These are phyloP conservation scores for Coregonus sp. DNA, from an alignment of 2,797 vertebrate genomes.

Conservation along the genomic window DNA sequence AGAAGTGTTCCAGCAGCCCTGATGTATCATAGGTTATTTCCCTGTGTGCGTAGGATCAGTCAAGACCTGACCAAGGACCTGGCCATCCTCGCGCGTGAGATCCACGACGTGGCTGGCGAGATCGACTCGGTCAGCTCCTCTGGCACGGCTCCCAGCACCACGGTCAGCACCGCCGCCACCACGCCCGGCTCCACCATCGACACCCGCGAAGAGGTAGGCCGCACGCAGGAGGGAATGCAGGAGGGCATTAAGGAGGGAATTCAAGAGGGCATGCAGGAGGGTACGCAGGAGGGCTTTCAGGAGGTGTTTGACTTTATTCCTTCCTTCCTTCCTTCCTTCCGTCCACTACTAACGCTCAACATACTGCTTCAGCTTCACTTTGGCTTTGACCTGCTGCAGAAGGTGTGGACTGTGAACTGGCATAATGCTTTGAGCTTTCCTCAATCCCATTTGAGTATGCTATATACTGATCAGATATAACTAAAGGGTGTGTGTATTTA, in stretches of 20 bases:
- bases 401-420: not conserved
- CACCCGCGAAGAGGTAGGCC: slow-evolving; percentile 99
- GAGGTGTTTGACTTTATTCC: slow-evolving; percentile 78
- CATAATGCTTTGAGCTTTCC: not conserved
- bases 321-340: slow-evolving; percentile 49
- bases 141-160: slow-evolving; percentile 97
- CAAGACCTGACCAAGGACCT: slow-evolving; percentile 93
- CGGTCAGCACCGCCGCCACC: slow-evolving; percentile 98
- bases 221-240: slow-evolving; percentile 75
- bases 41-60: slow-evolving; percentile 96
- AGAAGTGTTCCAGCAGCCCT: slow-evolving; percentile 66
- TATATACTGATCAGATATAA: not conserved
- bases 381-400: not conserved
- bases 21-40: slow-evolving; percentile 84
- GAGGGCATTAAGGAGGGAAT: too few relatives aligned
- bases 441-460: not conserved
- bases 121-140: slow-evolving; percentile 99
- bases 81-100: slow-evolving; percentile 97
- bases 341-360: slow-evolving; percentile 15
- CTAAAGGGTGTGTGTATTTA: not conserved
- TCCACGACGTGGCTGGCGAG: slow-evolving; percentile 98
- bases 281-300: slow-evolving; percentile 25
- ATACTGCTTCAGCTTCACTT: not conserved
- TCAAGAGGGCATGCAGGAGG: too few relatives aligned
- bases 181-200: slow-evolving; percentile 99